Base-by-base conservation (phyloP, 1,140 invertebrate species). In the Leptinotarsa texana region DNA sequence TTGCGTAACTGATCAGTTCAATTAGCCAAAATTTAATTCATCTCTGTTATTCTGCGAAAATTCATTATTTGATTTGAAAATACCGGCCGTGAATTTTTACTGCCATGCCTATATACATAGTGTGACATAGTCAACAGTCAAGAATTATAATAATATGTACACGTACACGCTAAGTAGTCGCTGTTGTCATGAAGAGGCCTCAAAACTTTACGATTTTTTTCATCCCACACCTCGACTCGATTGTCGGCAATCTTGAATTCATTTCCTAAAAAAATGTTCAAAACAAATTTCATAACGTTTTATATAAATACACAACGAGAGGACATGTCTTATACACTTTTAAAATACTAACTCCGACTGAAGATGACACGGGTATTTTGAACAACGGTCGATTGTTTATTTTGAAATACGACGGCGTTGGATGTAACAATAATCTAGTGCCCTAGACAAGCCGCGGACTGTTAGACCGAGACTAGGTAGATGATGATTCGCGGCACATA, bases 371-470 rank as follows among this genome's bases (percentile, higher is more conserved):
- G 33, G 33, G 33, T 42, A 42, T 42, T 42, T 42, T 57, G 15
- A 18, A 57, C n/a, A 57, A 57, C 51, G n/a, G 51, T 57, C 51
- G 15, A 57, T 57, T 57, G 51, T 57, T 57, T 57, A 57, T 57
- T 57, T 17, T 57, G 15, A n/a, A 57, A 57, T 57, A 17, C n/a
- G n/a, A 57, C 51, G 15, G 13, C 51, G 51, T 57, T 18, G 51
- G 51, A 57, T 18, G 51, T 57, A 57, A 57, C 51, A 17, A 17
- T 57, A 57, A 42, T 57, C 51, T 57, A 57, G 51, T 57, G 13
- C 51, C 51, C 15, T 57, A 57, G 51, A 15, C 51, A 57, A 13
- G 51, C 1, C 5, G n/a, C 51, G 51, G 51, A 57, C 51, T 15
- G 51, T 57, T 57, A 18, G 51, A 17, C 51, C 5, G n/a, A 57